A percentile compares a stretch with the other conserved stretches of the same genome.
phyloP scores from a whole-genome alignment of 1,140 invertebrate genomes.

The Cylas formicarius region DNA sequence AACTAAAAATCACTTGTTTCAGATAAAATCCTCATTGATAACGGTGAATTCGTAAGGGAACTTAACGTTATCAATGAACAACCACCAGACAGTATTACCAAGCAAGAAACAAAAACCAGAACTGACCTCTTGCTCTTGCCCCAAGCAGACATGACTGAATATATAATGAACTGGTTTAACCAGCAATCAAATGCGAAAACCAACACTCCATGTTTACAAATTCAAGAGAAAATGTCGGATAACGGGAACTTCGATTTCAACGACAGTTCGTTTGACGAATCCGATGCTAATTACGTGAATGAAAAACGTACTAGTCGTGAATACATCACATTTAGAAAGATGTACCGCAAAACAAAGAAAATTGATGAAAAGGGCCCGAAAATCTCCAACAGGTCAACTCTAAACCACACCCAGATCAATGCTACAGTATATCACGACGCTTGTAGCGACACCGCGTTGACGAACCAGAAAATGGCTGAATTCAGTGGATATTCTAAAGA shows the following conservation, averaged over 20 bases:
- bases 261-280: conserved; percentile 25
- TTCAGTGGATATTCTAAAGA: conserved; percentile 25
- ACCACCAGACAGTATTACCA: conserved; percentile 23
- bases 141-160: conserved; percentile 31
- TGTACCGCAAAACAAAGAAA: conserved; percentile 8
- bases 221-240: not conserved
- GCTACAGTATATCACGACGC: conserved; percentile 1
- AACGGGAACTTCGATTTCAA: conserved; percentile 18
- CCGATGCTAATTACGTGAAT: conserved; percentile 19
- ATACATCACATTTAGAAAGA: conserved; percentile 27
- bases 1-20: conserved; percentile 28
- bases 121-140: conserved; percentile 30
- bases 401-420: not conserved
- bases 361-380: not conserved
- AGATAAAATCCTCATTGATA: conserved; percentile 57
- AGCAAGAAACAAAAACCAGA: conserved; percentile 8
- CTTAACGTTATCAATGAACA: conserved; percentile 41
- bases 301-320: conserved; percentile 13
- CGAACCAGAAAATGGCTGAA: not conserved
- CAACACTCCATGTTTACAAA: conserved; percentile 3
- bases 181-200: conserved; percentile 14
- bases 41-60: conserved; percentile 51
- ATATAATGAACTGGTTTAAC: conserved; percentile 37
- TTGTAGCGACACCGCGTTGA: conserved; percentile 1
- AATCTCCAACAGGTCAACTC: not conserved